Percentiles rank a stretch among this genome's conserved stretches.
phyloP scores from a whole-genome alignment of 2,888 invertebrate genomes.

The Germaria angustata region DNA sequence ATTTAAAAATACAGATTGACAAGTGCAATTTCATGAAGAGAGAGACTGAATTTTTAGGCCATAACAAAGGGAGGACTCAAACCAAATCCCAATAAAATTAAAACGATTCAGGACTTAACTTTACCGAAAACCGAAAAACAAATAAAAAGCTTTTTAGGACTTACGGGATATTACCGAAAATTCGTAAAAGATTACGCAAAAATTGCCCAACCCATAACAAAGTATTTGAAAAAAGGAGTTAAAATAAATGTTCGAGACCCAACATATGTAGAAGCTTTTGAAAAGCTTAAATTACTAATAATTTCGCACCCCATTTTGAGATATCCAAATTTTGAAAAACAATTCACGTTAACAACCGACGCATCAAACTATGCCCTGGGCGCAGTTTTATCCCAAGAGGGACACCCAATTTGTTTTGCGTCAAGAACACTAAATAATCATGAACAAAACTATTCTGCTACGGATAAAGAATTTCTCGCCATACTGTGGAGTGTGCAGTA shows the following conservation, averaged over 20 bases:
- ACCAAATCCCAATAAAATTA: neutral
- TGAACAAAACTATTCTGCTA: neutral
- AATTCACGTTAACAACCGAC: conserved; percentile 26
- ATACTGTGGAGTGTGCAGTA: conserved; percentile 4
- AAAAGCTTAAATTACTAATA: too few relatives aligned
- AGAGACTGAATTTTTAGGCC: conserved; percentile 14
- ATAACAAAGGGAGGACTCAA: conserved; percentile 1
- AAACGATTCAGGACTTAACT: neutral
- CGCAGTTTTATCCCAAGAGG: conserved; percentile 6
- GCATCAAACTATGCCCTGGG: conserved; percentile 29
- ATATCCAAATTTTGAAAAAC: conserved; percentile 29
- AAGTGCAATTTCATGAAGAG: conserved; percentile 32
- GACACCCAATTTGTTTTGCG: neutral
- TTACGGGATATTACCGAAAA: conserved; percentile 14
- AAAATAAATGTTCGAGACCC: conserved; percentile 12
- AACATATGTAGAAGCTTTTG: conserved; percentile 19
- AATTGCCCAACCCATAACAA: conserved; percentile 14
- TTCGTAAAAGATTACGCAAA: neutral
- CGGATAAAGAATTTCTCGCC: neutral
- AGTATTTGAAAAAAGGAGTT: conserved; percentile 18
- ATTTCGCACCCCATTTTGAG: conserved; percentile 8
- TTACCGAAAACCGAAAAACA: conserved; percentile 6
- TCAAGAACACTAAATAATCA: conserved; percentile 5
- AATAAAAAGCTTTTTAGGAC: conserved; percentile 4
- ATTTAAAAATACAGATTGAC: conserved; percentile 29